Evolutionary conservation across 2,888 invertebrate species (phyloP), one percentile per base, ranked within the genome.

Genomic region (Cryptus armator): DNA sequence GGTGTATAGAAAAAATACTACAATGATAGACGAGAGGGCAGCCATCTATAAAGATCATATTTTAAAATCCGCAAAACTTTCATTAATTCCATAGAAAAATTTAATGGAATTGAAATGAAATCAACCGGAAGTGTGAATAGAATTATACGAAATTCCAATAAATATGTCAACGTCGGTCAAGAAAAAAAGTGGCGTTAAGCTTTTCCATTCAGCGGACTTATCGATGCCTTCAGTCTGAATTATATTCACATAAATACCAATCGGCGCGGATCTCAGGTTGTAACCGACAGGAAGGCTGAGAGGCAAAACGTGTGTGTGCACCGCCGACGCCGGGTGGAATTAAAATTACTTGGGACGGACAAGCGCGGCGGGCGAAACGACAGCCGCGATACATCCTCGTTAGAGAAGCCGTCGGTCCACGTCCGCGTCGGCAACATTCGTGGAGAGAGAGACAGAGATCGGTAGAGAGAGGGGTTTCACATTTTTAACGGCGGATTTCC

Each of bases 401-500:
- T 86, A 86, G 79, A 86, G 84, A 62, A 78, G 66, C 84, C 64
- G 84, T 77, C 84, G 71, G 82, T 82, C 72, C 77, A 66, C 75
- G 72, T 66, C 66, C 72, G 67, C 84, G 77, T 84, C 10, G 32
- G n/a, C 64, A 43, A 43, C n/a, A 32, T n/a, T 43, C 46, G 48
- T 48, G 16, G 48, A 37, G 16, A 43, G 51, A 32, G 51, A 37
- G 46, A 68, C 7, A 68, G 32, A 3, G 48, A 68, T 12, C 16
- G 19, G 16, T 9, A 12, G 48, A 10, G 48, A 48, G 48, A 48
- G 48, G 53, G 53, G 46, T 81, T 75, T 81, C 83, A 80, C 75
- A 86, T 86, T 87, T 87, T 87, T 85, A 87, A 86, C 83, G 62
- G 82, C 86, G 74, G 83, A 87, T 85, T 85, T 83, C 84, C 80